Base-by-base conservation (phyloP, 2,888 invertebrate species). In the Dorcus parallelipipedus region DNA sequence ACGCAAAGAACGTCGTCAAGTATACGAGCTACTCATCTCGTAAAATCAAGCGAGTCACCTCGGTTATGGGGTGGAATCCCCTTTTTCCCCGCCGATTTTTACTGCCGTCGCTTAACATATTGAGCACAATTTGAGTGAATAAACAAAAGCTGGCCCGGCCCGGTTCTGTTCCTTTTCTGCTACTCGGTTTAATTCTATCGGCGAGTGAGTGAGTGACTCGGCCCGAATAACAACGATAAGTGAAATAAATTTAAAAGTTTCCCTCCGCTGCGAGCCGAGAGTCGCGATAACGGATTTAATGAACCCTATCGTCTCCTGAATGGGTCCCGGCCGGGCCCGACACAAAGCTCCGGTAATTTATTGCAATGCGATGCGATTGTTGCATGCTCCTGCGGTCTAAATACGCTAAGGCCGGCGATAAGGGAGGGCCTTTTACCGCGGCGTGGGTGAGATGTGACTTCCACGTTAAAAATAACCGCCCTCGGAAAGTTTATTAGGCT, bases 211-310 rank as follows among this genome's bases (percentile, higher is more conserved):
- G 45, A 45, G 45, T 45, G 45, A 45, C 45, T 45, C 45, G 45
- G 23, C 71, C 67, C 64, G 72, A 73, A 75, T 74, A 74, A 33
- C 26, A 33, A 74, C 75, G 76, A 76, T 76, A 76, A 76, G 75
- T 75, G 75, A 76, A 75, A 76, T 76, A 76, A 76, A 76, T 76
- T 76, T 76, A 75, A 76, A 76, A 76, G 75, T 76, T 76, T 76
- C 71, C 74, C 74, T 71, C 70, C 70, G 73, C 69, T 70, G 67
- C 72, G 72, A 72, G 71, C 70, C 69, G 70, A 71, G 72, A 73
- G 72, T 74, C 71, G 76, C 76, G 76, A 76, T 76, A 76, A 76
- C 76, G 76, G 74, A 76, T 76, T 76, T 76, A 76, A 76, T 76
- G 76, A 76, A 76, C 74, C 76, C 76, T 75, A 76, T 76, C 76